Conservation (phyloP, 2,797 vertebrate genomes). For the Danio kyathit region DNA sequence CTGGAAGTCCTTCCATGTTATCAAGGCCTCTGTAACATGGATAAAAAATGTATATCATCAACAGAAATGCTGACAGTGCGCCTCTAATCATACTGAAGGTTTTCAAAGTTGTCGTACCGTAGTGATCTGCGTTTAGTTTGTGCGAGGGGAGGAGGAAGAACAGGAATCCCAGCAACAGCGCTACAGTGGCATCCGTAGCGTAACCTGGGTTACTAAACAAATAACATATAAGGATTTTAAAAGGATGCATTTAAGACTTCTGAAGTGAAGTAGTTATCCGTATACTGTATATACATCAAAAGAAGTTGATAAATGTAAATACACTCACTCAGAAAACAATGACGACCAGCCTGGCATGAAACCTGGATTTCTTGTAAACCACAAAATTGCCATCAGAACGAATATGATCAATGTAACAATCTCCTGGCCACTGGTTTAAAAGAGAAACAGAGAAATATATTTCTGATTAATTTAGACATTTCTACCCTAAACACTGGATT, state of each 20-base stretch:
- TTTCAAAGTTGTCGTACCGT: slow-evolving; percentile 69
- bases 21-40: slow-evolving; percentile 78
- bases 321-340: slow-evolving; percentile 87
- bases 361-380: slow-evolving; percentile 90
- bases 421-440: slow-evolving; percentile 84
- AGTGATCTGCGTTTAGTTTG: slow-evolving; percentile 70
- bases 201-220: slow-evolving; percentile 77
- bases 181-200: slow-evolving; percentile 89
- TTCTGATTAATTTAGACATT: background rate
- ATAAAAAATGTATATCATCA: slow-evolving; percentile 68
- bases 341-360: slow-evolving; percentile 90
- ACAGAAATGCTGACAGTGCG: slow-evolving; percentile 24
- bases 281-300: background rate
- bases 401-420: slow-evolving; percentile 86
- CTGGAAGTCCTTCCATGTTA: slow-evolving; percentile 94
- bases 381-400: slow-evolving; percentile 86
- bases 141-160: slow-evolving; percentile 89
- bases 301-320: slow-evolving; percentile 23
- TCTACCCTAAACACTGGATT: background rate
- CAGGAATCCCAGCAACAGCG: slow-evolving; percentile 86
- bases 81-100: background rate
- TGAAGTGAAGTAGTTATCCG: background rate
- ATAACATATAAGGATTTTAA: background rate
- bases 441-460: background rate
- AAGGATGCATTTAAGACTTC: background rate